Base-by-base conservation (phyloP, 2,113 vertebrate genomes). In the Bubalus kerabau region DNA sequence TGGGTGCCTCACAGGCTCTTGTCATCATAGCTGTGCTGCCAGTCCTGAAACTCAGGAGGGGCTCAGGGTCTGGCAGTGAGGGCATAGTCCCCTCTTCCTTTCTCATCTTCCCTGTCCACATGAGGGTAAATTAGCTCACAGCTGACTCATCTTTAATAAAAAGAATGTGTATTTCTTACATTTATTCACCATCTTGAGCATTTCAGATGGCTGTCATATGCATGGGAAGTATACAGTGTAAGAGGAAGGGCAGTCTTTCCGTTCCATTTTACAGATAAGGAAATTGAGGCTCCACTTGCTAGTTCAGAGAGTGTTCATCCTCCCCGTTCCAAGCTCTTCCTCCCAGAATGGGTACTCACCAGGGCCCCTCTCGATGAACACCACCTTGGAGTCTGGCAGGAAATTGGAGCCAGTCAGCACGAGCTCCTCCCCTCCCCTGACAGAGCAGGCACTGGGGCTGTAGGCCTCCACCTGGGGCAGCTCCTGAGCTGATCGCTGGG, bases 401-500 rank as follows among this genome's bases (percentile, higher is more conserved):
- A 99, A 99, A 98, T 99, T 99, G 95, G 98, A 98, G 60, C 99
- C 99, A 0, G 99, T 99, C 74, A 99, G 97, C 91, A 99, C 98
- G 43, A 99, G 99, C 97, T 99, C 99, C 92, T 99, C 99, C 1
- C 99, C 99, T 57, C 99, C 99, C 43, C 99, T 99, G 96, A 99
- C 99, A 0, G 99, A 99, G 95, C 99, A 99, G 87, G 99, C 99
- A 3, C 99, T 99, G 24, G 99, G 98, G 62, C 98, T 99, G 96
- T 99, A 98, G 1, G 99, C 99, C 98, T 99, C 99, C 64, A 99
- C 99, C 96, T 99, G 99, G 12, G 99, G 99, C 88, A 99, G 99
- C 98, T 99, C 99, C 98, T 99, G 99, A 40, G 99, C 99, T 0
- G 99, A 99, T 52, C 99, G 99, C 98, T 99, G 99, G 90, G 99